Percentiles rank a stretch among this genome's conserved stretches.
phyloP scores from a whole-genome alignment of 2,113 vertebrate genomes.

The Hassar affinis region DNA sequence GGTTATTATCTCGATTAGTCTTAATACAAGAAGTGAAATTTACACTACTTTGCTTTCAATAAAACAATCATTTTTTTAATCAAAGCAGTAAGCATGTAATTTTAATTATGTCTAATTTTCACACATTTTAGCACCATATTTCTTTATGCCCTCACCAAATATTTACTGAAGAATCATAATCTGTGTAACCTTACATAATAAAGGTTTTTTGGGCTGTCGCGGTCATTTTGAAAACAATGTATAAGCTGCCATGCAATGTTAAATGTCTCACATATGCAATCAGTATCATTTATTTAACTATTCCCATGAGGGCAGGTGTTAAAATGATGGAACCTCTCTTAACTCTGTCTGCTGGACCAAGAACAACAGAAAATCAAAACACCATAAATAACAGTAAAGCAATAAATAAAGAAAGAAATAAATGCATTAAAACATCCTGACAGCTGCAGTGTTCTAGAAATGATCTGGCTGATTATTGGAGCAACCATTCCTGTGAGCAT shows the following conservation, averaged over 20 bases:
- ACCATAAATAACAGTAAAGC: slow-evolving; percentile 25
- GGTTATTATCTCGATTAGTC: not conserved
- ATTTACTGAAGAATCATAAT: not conserved
- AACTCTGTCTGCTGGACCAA: slow-evolving; percentile 22
- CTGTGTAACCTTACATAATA: not conserved
- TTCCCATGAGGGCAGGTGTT: slow-evolving; percentile 17
- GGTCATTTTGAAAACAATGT: not conserved
- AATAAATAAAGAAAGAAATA: slow-evolving; percentile 22
- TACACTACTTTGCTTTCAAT: not conserved
- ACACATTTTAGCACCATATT: not conserved
- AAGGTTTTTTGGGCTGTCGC: not conserved
- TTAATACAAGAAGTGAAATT: not conserved
- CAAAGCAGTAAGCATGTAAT: not conserved
- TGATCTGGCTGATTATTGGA: slow-evolving; percentile 61
- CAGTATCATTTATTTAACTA: slow-evolving; percentile 24
- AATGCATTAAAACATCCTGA: slow-evolving; percentile 1
- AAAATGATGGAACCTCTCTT: not conserved
- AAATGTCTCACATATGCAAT: slow-evolving; percentile 30
- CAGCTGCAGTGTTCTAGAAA: slow-evolving; percentile 32
- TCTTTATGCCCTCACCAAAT: not conserved
- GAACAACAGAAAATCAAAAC: slow-evolving; percentile 38
- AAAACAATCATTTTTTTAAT: not conserved
- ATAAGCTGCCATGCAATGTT: slow-evolving; percentile 17
- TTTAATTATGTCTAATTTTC: not conserved
- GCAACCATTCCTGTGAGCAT: slow-evolving; percentile 51